Evolutionary conservation across 2,888 invertebrate genomes (phyloP).

Genomic region (Anodontia alba): DNA sequence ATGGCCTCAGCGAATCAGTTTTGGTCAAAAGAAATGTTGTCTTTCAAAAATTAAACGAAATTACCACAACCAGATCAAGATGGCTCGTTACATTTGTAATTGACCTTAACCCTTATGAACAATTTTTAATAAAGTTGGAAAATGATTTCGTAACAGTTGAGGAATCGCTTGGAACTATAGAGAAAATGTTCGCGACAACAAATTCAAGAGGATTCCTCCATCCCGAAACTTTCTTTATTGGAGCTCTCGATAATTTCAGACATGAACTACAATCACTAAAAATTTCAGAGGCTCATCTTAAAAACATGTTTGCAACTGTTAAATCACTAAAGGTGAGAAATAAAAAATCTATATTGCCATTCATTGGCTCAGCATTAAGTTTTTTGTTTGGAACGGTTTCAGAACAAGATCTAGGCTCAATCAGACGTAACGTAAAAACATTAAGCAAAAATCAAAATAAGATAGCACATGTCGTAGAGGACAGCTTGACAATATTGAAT

Average conservation of each 20-base stretch:
- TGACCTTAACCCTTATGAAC: slow-evolving; percentile 20
- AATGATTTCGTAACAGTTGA: not conserved
- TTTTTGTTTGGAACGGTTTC: slow-evolving; percentile 38
- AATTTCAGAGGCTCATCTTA: not conserved
- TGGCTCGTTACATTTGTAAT: slow-evolving; percentile 30
- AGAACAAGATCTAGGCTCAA: slow-evolving; percentile 26
- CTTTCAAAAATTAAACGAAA: slow-evolving; percentile 29
- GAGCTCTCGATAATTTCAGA: not conserved
- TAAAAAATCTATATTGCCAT: slow-evolving; percentile 27
- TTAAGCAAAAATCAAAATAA: slow-evolving; percentile 27
- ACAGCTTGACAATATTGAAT: slow-evolving; percentile 29
- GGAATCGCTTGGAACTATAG: not conserved
- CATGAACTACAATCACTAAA: not conserved
- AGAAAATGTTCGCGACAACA: not conserved
- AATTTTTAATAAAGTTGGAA: slow-evolving; percentile 14
- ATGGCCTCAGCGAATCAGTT: not conserved
- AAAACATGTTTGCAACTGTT: slow-evolving; percentile 9
- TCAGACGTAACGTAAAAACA: slow-evolving; percentile 25
- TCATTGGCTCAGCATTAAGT: slow-evolving; percentile 30
- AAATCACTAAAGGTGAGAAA: not conserved
- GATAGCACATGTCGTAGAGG: slow-evolving; percentile 26
- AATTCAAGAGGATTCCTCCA: not conserved
- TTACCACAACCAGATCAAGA: slow-evolving; percentile 10
- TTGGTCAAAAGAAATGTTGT: slow-evolving; percentile 22
- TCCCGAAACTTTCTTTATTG: not conserved